These are phyloP conservation scores for Dipodomys merriami DNA, from an alignment of 2,113 vertebrate species.

Conservation along the genomic window DNA sequence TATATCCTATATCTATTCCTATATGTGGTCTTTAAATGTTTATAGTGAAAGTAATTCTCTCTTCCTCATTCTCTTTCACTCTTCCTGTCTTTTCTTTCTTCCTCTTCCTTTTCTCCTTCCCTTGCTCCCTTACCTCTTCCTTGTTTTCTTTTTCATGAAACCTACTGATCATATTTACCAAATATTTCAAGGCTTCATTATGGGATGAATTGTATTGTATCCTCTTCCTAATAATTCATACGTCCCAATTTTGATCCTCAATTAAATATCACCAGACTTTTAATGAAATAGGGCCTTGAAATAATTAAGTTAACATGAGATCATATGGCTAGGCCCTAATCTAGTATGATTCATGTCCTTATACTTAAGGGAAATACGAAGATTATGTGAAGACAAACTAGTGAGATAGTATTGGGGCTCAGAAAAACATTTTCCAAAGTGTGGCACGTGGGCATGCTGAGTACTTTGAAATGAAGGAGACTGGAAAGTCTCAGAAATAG, in stretches of 20 bases:
- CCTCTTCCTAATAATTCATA: neutral
- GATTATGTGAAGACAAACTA: neutral
- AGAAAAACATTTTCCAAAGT: neutral
- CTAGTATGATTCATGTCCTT: neutral
- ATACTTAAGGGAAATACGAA: neutral
- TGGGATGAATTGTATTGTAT: neutral
- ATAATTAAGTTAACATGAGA: neutral
- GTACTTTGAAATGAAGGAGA: neutral
- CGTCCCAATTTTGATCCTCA: neutral
- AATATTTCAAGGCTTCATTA: neutral
- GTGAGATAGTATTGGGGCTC: neutral
- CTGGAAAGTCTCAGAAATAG: neutral
- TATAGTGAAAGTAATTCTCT: neutral
- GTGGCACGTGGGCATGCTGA: neutral
- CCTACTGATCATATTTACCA: neutral
- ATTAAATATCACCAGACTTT: neutral
- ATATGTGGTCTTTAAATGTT: neutral
- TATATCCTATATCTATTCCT: neutral
- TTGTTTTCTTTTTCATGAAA: neutral
- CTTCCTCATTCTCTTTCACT: neutral
- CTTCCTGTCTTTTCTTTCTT: too few relatives aligned
- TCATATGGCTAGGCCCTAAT: neutral
- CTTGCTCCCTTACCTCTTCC: fast-evolving
- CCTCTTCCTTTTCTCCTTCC: neutral
- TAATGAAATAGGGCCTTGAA: neutral